Base-by-base conservation (phyloP, 2,888 invertebrate species). In the Drosophila kanekoi region DNA sequence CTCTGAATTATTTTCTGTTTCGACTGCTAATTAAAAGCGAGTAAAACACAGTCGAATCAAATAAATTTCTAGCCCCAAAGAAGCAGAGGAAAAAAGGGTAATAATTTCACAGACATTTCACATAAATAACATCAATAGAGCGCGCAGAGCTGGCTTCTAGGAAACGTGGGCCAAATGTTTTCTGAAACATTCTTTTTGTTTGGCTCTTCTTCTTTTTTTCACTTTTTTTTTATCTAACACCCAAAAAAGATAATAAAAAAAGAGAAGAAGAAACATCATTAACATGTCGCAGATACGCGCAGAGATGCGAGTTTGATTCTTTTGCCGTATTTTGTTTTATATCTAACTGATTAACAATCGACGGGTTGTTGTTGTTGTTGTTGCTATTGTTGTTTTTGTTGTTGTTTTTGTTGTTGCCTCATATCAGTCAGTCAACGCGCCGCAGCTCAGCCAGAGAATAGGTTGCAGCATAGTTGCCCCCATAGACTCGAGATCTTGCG, bases 321-420 rank as follows among this genome's bases (percentile, higher is more conserved):
- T 64, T 61, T 65, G 71, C 56, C 74, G 74, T 88, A 86, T 79
- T 87, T 86, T 88, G 87, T 88, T 88, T 86, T 88, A 85, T 85
- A 88, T 85, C 88, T 86, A 87, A 88, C 88, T 85, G 85, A 88
- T 85, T 85, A 85, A 85, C 85, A 85, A 85, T 85, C 88, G 86
- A 81, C 62, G 76, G 58, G 60, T 74, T 66, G 62, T 73, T 58
- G 57, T 51, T 41, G 51, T 16, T 72, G 40, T 43, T 68, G 49
- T 41, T 72, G 47, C 18, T 68, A 32, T 41, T 73, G 56, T 37
- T 67, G 32, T 37, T 70, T 40, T 23, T 57, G 44, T 28, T 69
- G 75, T 16, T 70, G 45, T 45, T 73, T 47, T 56, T 74, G 37
- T 23, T 74, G 78, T 47, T 76, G 78, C 66, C 76, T 84, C 85